Percentiles rank a stretch among this genome's conserved stretches.
These are phyloP conservation scores for Agonopterix subpropinquella DNA, from an alignment of 2,888 invertebrate genomes.

Conservation along the genomic window DNA sequence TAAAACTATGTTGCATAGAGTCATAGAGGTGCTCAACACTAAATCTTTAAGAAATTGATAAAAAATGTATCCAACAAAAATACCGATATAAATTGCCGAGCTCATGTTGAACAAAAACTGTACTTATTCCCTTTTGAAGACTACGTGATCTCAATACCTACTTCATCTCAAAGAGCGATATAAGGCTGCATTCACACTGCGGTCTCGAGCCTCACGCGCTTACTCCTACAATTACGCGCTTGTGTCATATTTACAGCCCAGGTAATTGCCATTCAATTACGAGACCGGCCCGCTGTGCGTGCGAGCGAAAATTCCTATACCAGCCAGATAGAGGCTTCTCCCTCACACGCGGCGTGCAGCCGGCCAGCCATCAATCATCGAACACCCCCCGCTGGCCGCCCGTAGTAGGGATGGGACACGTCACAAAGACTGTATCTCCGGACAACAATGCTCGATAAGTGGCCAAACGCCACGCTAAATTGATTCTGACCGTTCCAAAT, in stretches of 20 bases:
- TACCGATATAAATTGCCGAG: too few relatives aligned
- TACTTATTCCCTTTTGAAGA: background rate
- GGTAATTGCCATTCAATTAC: conserved; percentile 77
- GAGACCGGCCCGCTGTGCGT: conserved; percentile 55
- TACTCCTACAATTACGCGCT: conserved; percentile 73
- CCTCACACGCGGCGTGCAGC: conserved; percentile 45
- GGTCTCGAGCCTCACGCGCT: conserved; percentile 57
- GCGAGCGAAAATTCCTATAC: conserved; percentile 35
- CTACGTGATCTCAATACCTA: conserved; percentile 50
- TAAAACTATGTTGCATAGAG: too few relatives aligned
- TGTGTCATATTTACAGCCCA: conserved; percentile 77
- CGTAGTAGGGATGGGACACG: conserved; percentile 69
- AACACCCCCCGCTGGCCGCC: conserved; percentile 65
- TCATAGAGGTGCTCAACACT: too few relatives aligned
- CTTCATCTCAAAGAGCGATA: conserved; percentile 19
- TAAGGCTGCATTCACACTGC: conserved; percentile 50
- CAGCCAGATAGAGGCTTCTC: conserved; percentile 31
- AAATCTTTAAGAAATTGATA: too few relatives aligned
- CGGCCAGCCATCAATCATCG: conserved; percentile 71
- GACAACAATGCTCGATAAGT: conserved; percentile 69
- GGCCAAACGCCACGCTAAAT: conserved; percentile 66
- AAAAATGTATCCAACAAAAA: too few relatives aligned
- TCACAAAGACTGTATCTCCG: conserved; percentile 58
- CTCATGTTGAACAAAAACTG: background rate
- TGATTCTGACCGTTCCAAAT: conserved; percentile 56